Percentiles rank a stretch among this genome's conserved stretches.
Conservation (phyloP, 1,140 invertebrate genomes). For the Holcopasites calliopsidis region DNA sequence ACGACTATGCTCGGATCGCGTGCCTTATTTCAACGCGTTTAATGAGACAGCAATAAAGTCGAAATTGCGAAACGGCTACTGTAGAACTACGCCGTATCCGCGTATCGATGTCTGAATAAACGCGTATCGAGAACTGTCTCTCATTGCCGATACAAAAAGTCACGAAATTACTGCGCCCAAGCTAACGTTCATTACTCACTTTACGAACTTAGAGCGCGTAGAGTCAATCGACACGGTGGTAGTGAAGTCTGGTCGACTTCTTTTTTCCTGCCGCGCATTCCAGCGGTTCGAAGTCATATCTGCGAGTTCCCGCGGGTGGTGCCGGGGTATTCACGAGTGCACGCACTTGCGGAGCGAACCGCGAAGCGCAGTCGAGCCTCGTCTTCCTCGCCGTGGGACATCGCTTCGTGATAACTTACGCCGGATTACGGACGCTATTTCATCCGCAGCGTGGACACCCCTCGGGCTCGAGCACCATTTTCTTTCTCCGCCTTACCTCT, state of each 20-base stretch:
- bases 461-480: slow-evolving; percentile 32
- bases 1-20: not conserved
- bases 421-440: slow-evolving; percentile 63
- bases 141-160: too few relatives aligned
- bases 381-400: slow-evolving; percentile 65
- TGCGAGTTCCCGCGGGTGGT: not conserved
- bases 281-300: not conserved
- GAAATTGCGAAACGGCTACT: too few relatives aligned
- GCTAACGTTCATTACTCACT: too few relatives aligned
- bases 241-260: not conserved
- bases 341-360: slow-evolving; percentile 23
- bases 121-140: too few relatives aligned
- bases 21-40: not conserved
- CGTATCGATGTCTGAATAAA: too few relatives aligned
- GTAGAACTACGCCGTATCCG: too few relatives aligned
- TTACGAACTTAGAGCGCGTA: too few relatives aligned
- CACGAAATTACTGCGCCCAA: too few relatives aligned
- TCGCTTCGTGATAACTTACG: slow-evolving; percentile 64
- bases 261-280: slow-evolving; percentile 13
- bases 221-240: too few relatives aligned
- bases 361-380: slow-evolving; percentile 24
- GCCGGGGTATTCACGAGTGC: slow-evolving; percentile 11
- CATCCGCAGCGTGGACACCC: slow-evolving; percentile 48
- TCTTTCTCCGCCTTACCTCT: not conserved
- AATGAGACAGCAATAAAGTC: not conserved